Conservation (phyloP, 2,888 invertebrate species). For the Eupsilia transversa region DNA sequence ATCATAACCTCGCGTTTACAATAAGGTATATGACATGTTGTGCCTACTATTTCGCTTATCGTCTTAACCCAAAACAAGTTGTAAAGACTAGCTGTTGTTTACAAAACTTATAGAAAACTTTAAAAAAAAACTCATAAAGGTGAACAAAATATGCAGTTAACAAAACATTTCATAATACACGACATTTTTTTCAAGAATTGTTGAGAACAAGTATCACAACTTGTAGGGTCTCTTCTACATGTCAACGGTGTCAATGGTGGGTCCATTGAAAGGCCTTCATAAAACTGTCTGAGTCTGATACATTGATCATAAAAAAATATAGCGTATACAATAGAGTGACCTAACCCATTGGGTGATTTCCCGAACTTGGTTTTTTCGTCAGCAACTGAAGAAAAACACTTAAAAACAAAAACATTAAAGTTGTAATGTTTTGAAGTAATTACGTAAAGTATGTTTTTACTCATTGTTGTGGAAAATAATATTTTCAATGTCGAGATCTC, state of each 20-base stretch:
- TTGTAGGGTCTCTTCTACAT: too few relatives aligned
- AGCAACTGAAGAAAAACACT: background rate
- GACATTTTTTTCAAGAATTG: too few relatives aligned
- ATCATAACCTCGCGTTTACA: background rate
- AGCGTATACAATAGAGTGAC: background rate
- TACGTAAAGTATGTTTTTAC: slow-evolving; percentile 39
- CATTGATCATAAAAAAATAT: too few relatives aligned
- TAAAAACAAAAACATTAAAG: background rate
- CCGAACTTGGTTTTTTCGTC: background rate
- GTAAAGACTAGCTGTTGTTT: background rate
- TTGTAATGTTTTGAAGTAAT: slow-evolving; percentile 8
- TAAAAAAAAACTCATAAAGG: too few relatives aligned
- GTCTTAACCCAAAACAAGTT: background rate
- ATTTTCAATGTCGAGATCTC: slow-evolving; percentile 54
- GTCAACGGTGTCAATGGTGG: too few relatives aligned
- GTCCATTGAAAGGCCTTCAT: background rate
- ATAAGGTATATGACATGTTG: background rate
- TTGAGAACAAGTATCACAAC: background rate
- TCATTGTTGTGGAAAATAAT: slow-evolving; percentile 53
- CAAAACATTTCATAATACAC: too few relatives aligned
- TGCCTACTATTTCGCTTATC: background rate
- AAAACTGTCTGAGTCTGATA: too few relatives aligned
- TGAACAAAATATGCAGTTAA: too few relatives aligned
- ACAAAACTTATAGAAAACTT: background rate
- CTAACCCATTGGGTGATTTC: background rate